Evolutionary conservation across 1,140 invertebrate species (phyloP).

Genomic region (Macrostomum lignano): DNA sequence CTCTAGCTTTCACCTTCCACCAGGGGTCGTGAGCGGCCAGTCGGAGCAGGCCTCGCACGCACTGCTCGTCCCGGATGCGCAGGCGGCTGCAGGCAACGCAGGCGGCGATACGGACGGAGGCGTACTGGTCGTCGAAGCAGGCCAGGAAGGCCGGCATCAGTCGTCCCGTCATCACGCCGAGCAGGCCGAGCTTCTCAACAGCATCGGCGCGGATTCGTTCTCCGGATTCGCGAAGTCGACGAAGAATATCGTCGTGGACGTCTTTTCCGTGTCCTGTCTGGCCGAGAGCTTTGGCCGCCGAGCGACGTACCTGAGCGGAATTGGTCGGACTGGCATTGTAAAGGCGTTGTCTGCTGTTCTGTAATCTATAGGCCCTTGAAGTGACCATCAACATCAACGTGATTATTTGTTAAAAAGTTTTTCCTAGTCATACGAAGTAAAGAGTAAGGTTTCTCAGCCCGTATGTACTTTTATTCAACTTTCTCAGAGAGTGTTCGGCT

Average conservation of each 20-base stretch:
- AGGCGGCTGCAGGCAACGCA: conserved; percentile 21
- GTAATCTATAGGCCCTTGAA: too few species aligned
- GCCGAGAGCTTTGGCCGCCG: conserved; percentile 8
- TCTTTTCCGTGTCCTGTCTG: conserved; percentile 20
- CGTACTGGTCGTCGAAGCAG: conserved; percentile 22
- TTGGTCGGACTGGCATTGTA: too few species aligned
- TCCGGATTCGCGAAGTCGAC: conserved; percentile 11
- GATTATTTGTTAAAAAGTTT: too few species aligned
- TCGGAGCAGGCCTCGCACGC: conserved; percentile 16
- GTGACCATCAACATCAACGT: too few species aligned
- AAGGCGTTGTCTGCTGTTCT: too few species aligned
- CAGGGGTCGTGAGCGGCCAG: conserved; percentile 22
- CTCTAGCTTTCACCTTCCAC: conserved; percentile 26
- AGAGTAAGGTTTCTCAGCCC: too few species aligned
- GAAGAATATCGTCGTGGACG: conserved; percentile 18
- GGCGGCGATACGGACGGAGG: conserved; percentile 18
- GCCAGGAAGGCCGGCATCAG: conserved; percentile 18
- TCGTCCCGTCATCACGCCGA: conserved; percentile 26
- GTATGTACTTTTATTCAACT: too few species aligned
- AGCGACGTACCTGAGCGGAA: not conserved
- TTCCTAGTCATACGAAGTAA: too few species aligned
- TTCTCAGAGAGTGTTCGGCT: too few species aligned
- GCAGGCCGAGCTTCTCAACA: conserved; percentile 13
- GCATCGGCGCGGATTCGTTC: conserved; percentile 17
- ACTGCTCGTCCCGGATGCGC: conserved; percentile 15